A percentile compares a stretch with the other conserved stretches of the same genome.
phyloP scores from a whole-genome alignment of 2,888 invertebrate species.

The Drosophila merina region DNA sequence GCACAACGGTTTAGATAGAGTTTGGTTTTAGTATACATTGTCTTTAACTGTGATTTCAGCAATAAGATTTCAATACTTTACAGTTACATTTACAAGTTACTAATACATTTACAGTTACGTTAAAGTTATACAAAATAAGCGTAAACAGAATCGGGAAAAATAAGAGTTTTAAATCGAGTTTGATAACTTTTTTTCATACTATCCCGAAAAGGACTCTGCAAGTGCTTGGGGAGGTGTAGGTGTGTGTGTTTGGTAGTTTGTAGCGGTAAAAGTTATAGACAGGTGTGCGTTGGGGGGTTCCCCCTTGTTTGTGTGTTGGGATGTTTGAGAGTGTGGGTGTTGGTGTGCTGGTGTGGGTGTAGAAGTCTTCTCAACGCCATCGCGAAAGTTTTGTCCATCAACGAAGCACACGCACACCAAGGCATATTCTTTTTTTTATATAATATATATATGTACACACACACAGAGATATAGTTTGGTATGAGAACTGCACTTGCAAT shows the following conservation, averaged over 20 bases:
- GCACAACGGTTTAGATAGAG: constrained; percentile 81
- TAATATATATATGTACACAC: constrained; percentile 10
- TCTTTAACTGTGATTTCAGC: constrained; percentile 26
- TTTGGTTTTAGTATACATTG: constrained; percentile 72
- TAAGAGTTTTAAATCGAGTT: constrained; percentile 25
- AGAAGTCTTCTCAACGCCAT: constrained; percentile 33
- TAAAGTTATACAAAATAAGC: constrained; percentile 27
- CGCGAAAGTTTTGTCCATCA: constrained; percentile 39
- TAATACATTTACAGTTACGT: constrained; percentile 22
- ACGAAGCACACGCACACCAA: constrained; percentile 70
- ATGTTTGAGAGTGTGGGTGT: constrained; percentile 8
- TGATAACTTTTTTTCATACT: constrained; percentile 1
- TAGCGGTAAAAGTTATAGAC: constrained; percentile 21
- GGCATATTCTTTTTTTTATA: constrained; percentile 9
- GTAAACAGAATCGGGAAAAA: constrained; percentile 6
- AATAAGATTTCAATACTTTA: constrained; percentile 14
- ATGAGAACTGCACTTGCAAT: constrained; percentile 32
- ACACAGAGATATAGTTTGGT: constrained; percentile 22
- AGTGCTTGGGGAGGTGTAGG: constrained; percentile 25
- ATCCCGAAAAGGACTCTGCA: constrained; percentile 7
- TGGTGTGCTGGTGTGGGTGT: constrained; percentile 10
- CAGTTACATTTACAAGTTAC: constrained; percentile 13
- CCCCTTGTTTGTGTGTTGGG: constrained; percentile 4
- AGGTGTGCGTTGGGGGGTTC: constrained; percentile 15
- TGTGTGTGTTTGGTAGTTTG: constrained; percentile 7